These are phyloP conservation scores for Hypsibius dujardini DNA, from an alignment of 1,140 invertebrate species.

Conservation along the genomic window DNA sequence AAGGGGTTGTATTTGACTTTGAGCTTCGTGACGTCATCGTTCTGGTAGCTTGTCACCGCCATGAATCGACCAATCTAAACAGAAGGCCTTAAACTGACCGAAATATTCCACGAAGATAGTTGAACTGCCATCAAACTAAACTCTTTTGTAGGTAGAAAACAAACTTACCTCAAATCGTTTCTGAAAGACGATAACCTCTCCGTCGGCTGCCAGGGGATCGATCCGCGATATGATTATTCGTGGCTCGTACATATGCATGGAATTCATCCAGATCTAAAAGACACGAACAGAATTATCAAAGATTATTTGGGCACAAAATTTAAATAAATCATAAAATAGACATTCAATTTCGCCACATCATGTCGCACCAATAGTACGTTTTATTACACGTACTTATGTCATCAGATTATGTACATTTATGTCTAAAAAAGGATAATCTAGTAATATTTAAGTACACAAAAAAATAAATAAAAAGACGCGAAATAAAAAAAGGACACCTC, in stretches of 20 bases:
- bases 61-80: slow-evolving; percentile 43
- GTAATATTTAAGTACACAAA: no score
- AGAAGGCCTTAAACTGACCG: background rate
- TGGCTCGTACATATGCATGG: slow-evolving; percentile 86
- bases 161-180: background rate
- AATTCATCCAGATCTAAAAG: slow-evolving; percentile 59
- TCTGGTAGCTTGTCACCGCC: slow-evolving; percentile 89
- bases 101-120: background rate
- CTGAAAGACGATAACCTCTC: background rate
- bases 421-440: no score
- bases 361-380: no score
- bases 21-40: slow-evolving; percentile 71
- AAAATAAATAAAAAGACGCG: slow-evolving; percentile 9
- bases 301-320: no score
- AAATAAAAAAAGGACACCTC: no score
- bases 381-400: no score
- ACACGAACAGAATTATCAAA: slow-evolving; percentile 21
- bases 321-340: no score
- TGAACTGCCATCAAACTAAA: background rate
- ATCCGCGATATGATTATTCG: slow-evolving; percentile 74
- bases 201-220: slow-evolving; percentile 34
- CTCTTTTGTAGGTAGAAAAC: background rate
- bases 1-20: slow-evolving; percentile 96
- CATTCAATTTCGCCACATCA: no score
- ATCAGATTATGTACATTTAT: no score